Conservation (phyloP, 2,797 vertebrate genomes). For the Carapus acus region DNA sequence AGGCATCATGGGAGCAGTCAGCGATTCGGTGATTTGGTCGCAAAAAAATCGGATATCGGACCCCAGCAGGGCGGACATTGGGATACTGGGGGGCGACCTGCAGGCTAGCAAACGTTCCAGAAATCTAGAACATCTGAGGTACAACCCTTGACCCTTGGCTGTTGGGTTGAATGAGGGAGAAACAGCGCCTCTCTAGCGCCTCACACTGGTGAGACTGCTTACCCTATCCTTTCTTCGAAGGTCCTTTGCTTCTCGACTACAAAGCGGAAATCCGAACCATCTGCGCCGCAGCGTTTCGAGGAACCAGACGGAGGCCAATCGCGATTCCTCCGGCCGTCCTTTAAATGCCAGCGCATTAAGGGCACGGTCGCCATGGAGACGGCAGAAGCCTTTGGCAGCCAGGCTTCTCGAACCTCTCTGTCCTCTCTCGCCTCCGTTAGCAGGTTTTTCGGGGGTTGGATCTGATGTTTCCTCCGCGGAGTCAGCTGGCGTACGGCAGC, state of each 20-base stretch:
- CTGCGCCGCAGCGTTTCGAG: not conserved
- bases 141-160: no score
- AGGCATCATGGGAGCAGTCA: no score
- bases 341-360: constrained; percentile 20
- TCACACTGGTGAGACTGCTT: no score
- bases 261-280: not conserved
- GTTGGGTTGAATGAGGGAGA: no score
- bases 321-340: constrained; percentile 24
- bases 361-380: constrained; percentile 39
- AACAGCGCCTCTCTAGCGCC: no score
- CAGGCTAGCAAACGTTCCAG: no score
- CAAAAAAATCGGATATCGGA: no score
- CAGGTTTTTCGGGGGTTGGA: constrained; percentile 8
- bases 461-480: constrained; percentile 25
- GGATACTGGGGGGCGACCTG: no score
- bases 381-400: constrained; percentile 22
- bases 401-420: constrained; percentile 44
- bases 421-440: constrained; percentile 36
- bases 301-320: constrained; percentile 16
- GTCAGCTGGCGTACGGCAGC: constrained; percentile 24
- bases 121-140: no score
- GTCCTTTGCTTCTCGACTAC: not conserved
- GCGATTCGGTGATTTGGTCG: no score
- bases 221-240: no score
- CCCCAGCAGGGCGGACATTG: no score